Base-by-base conservation (phyloP, 2,888 invertebrate species). In the Eudasyphora cyanicolor region DNA sequence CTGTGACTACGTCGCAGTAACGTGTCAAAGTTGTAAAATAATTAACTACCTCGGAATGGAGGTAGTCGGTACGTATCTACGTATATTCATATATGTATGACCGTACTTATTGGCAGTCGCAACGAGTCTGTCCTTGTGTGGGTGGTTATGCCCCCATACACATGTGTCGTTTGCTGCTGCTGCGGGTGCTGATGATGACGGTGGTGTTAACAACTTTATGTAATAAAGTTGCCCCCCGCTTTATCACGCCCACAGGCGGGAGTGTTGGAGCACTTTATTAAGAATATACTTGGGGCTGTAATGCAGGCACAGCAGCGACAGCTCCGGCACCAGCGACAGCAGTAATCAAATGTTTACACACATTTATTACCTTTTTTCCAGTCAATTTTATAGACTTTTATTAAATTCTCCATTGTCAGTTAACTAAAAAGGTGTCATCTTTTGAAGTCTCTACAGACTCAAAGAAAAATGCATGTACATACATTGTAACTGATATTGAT, bases 371-470 rank as follows among this genome's bases (percentile, higher is more conserved):
- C 14, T 32, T 12, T 57, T 27, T 60, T 6, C 14, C 27, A 27
- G 14, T 27, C 60, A 60, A 60, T 60, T 60, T 60, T 60, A 60
- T 60, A 14, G 60, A 29, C 27, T 8, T 60, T 60, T 60, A 60
- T 60, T 60, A 60, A 60, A 60, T 32, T 32, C 29, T n/a, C 29
- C n/a, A 60, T 60, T 60, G 21, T 60, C 60, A 12, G 6, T 60
- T 60, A 32, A 32, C 29, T n/a, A n/a, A 60, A 38, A 32, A 45
- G 7, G 45, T 45, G n/a, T 3, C 38, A 6, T 14, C 38, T 3
- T n/a, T n/a, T n/a, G n/a, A n/a, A n/a, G n/a, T 3, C 38, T 6
- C 35, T 38, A 38, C 38, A 38, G 38, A n/a, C n/a, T 14, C 38
- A 38, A 38, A 2, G 38, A 3, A 38, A 38, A 38, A 38, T 12